Percentiles rank a stretch among this genome's conserved stretches.
Evolutionary conservation across 2,113 vertebrate genomes (phyloP).

Genomic region (Tiliqua scincoides): DNA sequence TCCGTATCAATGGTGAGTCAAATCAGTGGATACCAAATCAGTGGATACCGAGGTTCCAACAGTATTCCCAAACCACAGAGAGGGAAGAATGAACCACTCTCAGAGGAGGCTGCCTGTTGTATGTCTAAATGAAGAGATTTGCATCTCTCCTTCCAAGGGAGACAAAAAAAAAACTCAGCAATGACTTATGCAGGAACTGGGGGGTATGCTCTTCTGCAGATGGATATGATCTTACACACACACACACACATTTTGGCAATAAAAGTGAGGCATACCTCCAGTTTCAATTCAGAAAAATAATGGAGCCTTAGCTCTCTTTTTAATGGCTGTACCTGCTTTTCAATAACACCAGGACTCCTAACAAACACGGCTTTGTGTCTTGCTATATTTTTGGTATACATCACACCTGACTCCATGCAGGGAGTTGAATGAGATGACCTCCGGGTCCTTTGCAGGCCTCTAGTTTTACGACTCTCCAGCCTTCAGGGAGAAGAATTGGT

Average conservation of each 20-base stretch:
- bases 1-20: no score
- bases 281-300: neutral
- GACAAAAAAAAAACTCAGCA: neutral
- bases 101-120: neutral
- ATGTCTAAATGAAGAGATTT: neutral
- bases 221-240: neutral
- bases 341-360: neutral
- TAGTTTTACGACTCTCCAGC: neutral
- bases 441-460: neutral
- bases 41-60: no score
- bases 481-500: conserved; percentile 38
- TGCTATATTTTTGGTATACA: conserved; percentile 7
- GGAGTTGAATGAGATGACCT: conserved; percentile 4
- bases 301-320: neutral
- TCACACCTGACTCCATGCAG: neutral
- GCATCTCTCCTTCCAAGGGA: neutral
- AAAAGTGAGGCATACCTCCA: neutral
- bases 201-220: neutral
- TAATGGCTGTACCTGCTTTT: conserved; percentile 2
- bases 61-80: neutral
- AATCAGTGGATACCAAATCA: no score
- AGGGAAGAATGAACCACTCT: neutral
- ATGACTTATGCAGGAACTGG: neutral
- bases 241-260: neutral
- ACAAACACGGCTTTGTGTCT: neutral